Evolutionary conservation across 2,113 vertebrate genomes (phyloP).

Genomic region (Mohoua ochrocephala): DNA sequence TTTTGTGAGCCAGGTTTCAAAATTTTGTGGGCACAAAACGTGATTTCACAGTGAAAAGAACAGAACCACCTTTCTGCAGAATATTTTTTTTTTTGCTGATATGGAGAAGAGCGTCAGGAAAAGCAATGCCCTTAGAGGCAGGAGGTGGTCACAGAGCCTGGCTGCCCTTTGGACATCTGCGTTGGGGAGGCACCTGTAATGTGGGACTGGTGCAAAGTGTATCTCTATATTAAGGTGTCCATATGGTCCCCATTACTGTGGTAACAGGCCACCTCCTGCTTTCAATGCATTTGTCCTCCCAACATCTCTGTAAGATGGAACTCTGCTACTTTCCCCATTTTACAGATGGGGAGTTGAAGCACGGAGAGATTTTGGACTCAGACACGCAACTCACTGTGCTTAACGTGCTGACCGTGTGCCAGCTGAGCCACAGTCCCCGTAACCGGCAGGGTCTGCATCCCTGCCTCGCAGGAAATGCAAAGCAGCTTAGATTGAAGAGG

Average conservation of each 20-base stretch:
- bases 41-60: neutral
- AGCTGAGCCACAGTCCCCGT: neutral
- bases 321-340: slow-evolving; percentile 33
- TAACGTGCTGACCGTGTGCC: neutral
- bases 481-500: neutral
- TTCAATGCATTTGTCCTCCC: slow-evolving; percentile 64
- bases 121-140: slow-evolving; percentile 28
- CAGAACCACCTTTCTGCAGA: neutral
- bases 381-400: neutral
- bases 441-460: neutral
- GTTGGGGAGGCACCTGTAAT: slow-evolving; percentile 58
- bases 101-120: neutral
- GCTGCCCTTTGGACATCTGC: slow-evolving; percentile 63
- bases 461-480: slow-evolving; percentile 13
- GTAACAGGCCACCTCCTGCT: slow-evolving; percentile 63
- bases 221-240: slow-evolving; percentile 66
- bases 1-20: slow-evolving; percentile 28
- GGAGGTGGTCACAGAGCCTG: slow-evolving; percentile 46
- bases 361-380: slow-evolving; percentile 38
- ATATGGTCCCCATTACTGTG: slow-evolving; percentile 66
- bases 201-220: slow-evolving; percentile 44
- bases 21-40: neutral
- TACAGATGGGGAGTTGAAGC: slow-evolving; percentile 38
- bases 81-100: neutral
- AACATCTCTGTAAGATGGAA: slow-evolving; percentile 59